Base-by-base conservation (phyloP, 2,113 vertebrate species). In the Urocitellus parryii region DNA sequence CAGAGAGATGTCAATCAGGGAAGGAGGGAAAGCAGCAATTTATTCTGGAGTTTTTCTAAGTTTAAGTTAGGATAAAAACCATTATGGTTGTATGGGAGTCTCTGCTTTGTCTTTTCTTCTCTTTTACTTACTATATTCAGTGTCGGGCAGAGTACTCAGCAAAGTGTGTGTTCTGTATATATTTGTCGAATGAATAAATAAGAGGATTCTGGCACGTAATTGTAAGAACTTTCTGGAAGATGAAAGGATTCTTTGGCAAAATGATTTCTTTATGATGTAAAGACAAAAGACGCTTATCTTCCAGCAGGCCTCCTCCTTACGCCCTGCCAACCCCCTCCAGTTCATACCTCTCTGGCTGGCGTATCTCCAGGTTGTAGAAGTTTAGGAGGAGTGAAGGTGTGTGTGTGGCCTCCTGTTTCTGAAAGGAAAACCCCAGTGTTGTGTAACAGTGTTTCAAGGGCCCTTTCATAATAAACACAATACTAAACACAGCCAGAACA, bases 361-460 rank as follows among this genome's bases (percentile, higher is more conserved):
- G 48, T 3, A 20, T n/a, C 42, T 61, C 39, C 67, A 58, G 80
- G 58, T 70, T 63, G 81, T 20, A 51, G 74, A 95, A n/a, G 53
- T 94, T 90, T 17, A 39, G 65, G 78, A 80, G 74, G 20, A 65
- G 37, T 61, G 20, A 82, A 82, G 67, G 68, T 48, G 18, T 74
- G 68, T 48, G 18, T 74, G 73, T 78, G 70, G 88, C 67, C 53
- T 88, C 20, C 0, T 70, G 5, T 42, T 82, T 51, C 68, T 27
- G 32, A 88, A 95, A 92, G 96, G 77, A 96, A 91, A 79, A 39
- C 72, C 61, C 82, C 27, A 45, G 4, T 45, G 51, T 95, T 87
- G 73, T 48, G 14, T 89, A 93, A 93, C 16, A 56, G 39, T 7
- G 11, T 89, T 79, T 82, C 56, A 20, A 39, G 5, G 73, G 17